phyloP scores from a whole-genome alignment of 2,888 invertebrate species.

The Drosophila trichaetosa region DNA sequence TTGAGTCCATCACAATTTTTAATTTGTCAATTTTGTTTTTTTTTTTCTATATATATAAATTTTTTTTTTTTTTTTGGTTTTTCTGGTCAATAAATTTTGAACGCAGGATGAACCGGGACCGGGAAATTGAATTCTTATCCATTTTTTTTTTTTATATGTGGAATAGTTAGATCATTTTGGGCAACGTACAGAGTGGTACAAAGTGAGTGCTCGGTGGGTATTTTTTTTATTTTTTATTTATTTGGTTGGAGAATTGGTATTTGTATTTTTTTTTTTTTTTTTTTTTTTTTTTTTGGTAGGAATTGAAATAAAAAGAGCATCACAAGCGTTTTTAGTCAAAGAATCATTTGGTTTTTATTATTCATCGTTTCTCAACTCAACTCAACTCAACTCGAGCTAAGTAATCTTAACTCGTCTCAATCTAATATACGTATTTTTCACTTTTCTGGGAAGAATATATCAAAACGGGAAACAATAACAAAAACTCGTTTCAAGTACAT shows the following conservation, averaged over 20 bases:
- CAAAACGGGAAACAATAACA: slow-evolving; percentile 28
- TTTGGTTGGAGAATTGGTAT: slow-evolving; percentile 58
- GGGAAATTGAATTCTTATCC: slow-evolving; percentile 20
- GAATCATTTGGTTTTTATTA: slow-evolving; percentile 80
- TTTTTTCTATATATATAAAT: slow-evolving; percentile 1
- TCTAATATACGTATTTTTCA: slow-evolving; percentile 12
- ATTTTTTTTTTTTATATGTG: slow-evolving; percentile 21
- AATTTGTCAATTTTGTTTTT: slow-evolving; percentile 65
- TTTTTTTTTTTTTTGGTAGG: slow-evolving; percentile 25
- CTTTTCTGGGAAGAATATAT: slow-evolving; percentile 52
- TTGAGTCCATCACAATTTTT: slow-evolving; percentile 84
- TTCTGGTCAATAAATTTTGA: slow-evolving; percentile 55
- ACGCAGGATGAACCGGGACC: slow-evolving; percentile 50
- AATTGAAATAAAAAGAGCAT: slow-evolving; percentile 77
- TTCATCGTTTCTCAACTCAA: slow-evolving; percentile 71
- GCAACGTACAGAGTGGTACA: slow-evolving; percentile 67
- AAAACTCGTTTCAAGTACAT: slow-evolving; percentile 41
- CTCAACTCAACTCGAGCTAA: slow-evolving; percentile 42
- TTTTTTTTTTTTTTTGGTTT: slow-evolving; percentile 22
- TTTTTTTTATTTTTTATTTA: slow-evolving; percentile 26
- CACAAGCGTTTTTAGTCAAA: slow-evolving; percentile 86
- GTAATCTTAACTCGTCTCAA: slow-evolving; percentile 36
- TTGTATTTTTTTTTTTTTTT: slow-evolving; percentile 23
- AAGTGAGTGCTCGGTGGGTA: slow-evolving; percentile 63
- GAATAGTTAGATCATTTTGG: slow-evolving; percentile 36